Evolutionary conservation across 2,113 vertebrate species (phyloP), one percentile per base, ranked within the genome.

Genomic region (Oncorhynchus kisutch): DNA sequence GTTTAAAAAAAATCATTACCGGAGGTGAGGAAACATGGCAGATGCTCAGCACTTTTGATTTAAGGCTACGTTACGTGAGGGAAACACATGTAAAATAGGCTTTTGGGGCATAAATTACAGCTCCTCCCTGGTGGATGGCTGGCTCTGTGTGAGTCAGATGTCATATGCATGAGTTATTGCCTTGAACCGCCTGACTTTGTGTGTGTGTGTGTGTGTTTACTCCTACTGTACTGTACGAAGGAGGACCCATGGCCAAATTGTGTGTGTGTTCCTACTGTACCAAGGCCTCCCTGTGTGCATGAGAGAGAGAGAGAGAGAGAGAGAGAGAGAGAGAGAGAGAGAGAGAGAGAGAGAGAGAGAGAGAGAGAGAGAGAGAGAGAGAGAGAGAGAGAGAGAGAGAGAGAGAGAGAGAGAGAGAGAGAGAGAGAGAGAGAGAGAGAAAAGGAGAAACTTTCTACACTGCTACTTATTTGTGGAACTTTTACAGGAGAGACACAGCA

Each of bases 111-210:
- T 72, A 76, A 24, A 85, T 77, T 66, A 71, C 54, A 78, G 78
- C 69, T 60, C 2, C 72, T 79, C 71, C 71, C 64, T 39, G 79
- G 71, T n/a, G 67, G 83, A 87, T 85, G 67, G 70, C 54, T 71
- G 67, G 75, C 79, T 82, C 75, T 82, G 82, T 80, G 74, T 70
- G 81, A 88, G 77, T 82, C 86, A 83, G 79, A 81, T 77, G 81
- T 84, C 82, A 39, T 75, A 71, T 3, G 70, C 67, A 64, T 67
- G 77, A 83, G 84, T 87, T 85, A 82, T 71, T 73, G 82, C 74
- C 83, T 77, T 78, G 82, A 89, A 91, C 82, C 78, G 80, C 79
- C 81, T 84, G 82, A 86, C 81, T 85, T 71, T 54, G 68, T 20
- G 8, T 39, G 39, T 39, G 39, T 16, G 39, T 39, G 34, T 8